Conservation (phyloP, 2,797 vertebrate genomes). For the Acropternis orthonyx region DNA sequence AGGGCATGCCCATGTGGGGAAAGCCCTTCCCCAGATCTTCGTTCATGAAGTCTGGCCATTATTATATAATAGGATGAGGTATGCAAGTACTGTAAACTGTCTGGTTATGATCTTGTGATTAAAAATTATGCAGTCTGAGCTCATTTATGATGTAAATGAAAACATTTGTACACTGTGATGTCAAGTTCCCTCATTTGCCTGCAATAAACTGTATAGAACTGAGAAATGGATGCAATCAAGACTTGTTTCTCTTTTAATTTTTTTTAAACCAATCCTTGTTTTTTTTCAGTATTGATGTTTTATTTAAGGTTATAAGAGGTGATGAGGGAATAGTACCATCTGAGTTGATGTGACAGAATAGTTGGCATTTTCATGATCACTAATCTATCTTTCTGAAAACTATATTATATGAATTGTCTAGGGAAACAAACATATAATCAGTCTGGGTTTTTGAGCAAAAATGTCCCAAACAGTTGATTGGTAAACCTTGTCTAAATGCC, state of each 20-base stretch:
- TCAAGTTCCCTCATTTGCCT: neutral
- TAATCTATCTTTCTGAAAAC: neutral
- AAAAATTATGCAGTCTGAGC: neutral
- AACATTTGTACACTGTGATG: neutral
- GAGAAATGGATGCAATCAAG: neutral
- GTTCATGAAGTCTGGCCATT: too few species aligned
- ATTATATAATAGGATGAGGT: too few species aligned
- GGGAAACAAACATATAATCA: neutral
- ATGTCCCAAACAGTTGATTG: neutral
- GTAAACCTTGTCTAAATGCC: neutral
- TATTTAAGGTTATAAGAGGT: neutral
- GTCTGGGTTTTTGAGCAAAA: neutral
- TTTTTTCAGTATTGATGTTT: neutral
- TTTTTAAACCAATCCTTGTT: neutral
- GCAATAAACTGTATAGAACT: neutral
- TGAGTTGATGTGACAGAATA: neutral
- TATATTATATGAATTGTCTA: neutral
- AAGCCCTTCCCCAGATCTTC: too few species aligned
- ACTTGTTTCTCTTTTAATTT: neutral
- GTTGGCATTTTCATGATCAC: neutral
- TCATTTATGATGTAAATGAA: neutral
- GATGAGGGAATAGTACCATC: neutral
- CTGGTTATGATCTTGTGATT: neutral
- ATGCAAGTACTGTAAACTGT: neutral
- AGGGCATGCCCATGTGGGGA: too few species aligned